Evolutionary conservation across 2,797 vertebrate genomes (phyloP), one percentile per base, ranked within the genome.

Genomic region (Chelonia mydas): DNA sequence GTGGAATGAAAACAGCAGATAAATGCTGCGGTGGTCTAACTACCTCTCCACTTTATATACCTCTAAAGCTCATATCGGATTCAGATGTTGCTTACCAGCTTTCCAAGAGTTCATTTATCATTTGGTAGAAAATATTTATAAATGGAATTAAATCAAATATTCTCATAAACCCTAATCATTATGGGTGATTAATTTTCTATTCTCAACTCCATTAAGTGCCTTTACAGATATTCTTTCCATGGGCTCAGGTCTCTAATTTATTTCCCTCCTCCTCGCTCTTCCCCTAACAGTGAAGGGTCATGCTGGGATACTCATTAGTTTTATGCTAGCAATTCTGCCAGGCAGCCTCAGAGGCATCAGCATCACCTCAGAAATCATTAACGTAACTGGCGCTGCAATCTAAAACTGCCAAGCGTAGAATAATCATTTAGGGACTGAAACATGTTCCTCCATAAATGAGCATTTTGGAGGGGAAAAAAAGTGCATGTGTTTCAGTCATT

Each of bases 301-400:
- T 96, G 98, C 98, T 98, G 93, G 96, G 96, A 98, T 98, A 98
- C 98, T 99, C 98, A 99, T 99, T 99, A 99, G 97, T 94, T 98
- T 98, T 98, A 98, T 97, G 97, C 97, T 97, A 97, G 98, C 97
- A 97, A 86, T 98, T 98, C 98, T 98, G 97, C 98, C 95, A 97
- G 94, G 97, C 97, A 98, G 97, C 97, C 98, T 98, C 98, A 94
- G 95, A 98, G 98, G 97, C 98, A 98, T 98, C 97, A 97, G 97
- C 92, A 90, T 98, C 98, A 98, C 98, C 98, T 98, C 97, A 97
- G 98, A 98, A 98, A 98, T 98, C 98, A 98, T 99, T 99, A 99
- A 98, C 3, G 17, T 96, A 97, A 94, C 98, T 94, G 96, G 98
- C 65, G 81, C 96, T 91, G 95, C 98, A 98, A 97, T 98, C 98